These are phyloP conservation scores for Holacanthella duospinosa DNA, from an alignment of 2,888 invertebrate genomes.

Conservation along the genomic window DNA sequence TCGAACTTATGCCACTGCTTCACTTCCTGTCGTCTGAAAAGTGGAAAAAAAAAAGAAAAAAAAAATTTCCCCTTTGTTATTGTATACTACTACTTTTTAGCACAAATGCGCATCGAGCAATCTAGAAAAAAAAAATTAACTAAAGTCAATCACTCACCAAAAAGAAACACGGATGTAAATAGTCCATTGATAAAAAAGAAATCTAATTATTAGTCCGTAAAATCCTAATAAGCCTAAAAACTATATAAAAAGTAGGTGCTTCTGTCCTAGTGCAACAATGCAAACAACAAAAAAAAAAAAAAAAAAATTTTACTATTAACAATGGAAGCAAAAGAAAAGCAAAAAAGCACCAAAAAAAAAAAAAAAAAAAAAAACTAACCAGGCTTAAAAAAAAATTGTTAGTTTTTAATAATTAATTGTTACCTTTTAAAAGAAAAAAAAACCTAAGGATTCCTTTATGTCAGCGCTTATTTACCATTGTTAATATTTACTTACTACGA, in stretches of 20 bases:
- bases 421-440: background rate
- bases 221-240: background rate
- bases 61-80: too few species aligned
- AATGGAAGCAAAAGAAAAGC: too few species aligned
- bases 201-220: background rate
- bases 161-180: background rate
- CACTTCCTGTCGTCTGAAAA: too few species aligned
- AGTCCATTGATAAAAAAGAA: background rate
- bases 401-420: background rate
- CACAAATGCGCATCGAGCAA: background rate
- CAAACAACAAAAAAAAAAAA: too few species aligned
- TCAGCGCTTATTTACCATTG: background rate
- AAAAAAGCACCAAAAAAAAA: too few species aligned
- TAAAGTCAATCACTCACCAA: background rate
- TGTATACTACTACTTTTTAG: too few species aligned
- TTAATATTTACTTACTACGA: too few species aligned
- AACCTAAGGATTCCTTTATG: background rate
- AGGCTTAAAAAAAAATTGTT: too few species aligned
- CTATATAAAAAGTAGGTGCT: background rate
- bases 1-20: too few species aligned
- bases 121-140: background rate
- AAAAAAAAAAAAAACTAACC: too few species aligned
- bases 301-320: too few species aligned
- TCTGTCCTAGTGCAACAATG: background rate
- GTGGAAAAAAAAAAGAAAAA: too few species aligned